Evolutionary conservation across 2,797 vertebrate species (phyloP), one percentile per base, ranked within the genome.

Genomic region (Ibycter americanus): DNA sequence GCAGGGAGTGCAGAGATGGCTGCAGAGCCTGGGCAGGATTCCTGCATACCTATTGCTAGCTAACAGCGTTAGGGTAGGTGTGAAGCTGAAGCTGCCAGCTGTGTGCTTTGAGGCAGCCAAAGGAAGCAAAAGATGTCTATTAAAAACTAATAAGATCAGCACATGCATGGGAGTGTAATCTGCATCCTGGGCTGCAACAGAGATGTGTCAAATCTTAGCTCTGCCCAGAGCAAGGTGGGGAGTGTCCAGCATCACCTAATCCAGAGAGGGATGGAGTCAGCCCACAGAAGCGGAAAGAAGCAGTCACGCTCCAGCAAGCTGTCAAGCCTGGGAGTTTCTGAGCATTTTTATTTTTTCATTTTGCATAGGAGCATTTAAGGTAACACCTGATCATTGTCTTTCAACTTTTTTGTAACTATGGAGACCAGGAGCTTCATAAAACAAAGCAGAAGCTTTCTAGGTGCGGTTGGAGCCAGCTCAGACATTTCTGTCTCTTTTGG

Each of bases 51-150:
- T 46, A 1, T 7, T 29, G 85, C 55, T 31, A 22, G 22, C 21
- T 44, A 19, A 29, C 23, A 5, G 55, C 42, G 80, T 36, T n/a
- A 20, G 17, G 32, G 14, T 20, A 17, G 34, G 49, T 31, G 13
- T 18, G 47, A 55, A 34, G 18, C 26, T 10, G 8, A 12, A 40
- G 54, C 47, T 71, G 59, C 34, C 51, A 42, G 38, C 46, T 40
- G 8, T 8, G 42, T 13, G 66, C 16, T 34, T 31, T n/a, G 23
- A 51, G 36, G 13, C 27, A 71, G 80, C 51, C 23, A 23, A 36
- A 40, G n/a, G 54, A 85, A 87, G 32, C 0, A 1, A 61, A 9
- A 0, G 0, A 8, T 11, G 34, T 22, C 31, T n/a, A 8, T 47
- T 21, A 31, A 63, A 46, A 4, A 42, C 36, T 11, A 40, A 0